Conservation (phyloP, 2,113 vertebrate genomes). For the Ursus arctos region DNA sequence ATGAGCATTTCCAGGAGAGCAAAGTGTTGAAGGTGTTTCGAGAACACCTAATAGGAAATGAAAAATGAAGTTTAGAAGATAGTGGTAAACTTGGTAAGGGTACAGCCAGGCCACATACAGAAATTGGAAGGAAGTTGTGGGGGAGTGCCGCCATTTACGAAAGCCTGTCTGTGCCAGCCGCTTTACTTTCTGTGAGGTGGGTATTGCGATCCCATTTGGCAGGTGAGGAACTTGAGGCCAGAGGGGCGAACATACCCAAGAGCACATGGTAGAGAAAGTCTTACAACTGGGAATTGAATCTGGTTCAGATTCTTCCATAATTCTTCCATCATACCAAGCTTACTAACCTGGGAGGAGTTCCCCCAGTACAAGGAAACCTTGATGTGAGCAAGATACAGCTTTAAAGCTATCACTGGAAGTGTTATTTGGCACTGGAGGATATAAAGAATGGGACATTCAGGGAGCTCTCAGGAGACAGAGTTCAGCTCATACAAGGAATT, state of each 20-base stretch:
- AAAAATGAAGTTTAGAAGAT: background rate
- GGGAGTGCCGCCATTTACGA: background rate
- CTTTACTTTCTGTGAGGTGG: background rate
- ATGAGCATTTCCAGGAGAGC: background rate
- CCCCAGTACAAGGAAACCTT: background rate
- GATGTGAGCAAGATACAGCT: background rate
- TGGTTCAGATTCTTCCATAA: background rate
- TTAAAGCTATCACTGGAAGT: background rate
- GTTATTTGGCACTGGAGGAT: background rate
- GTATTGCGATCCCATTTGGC: background rate
- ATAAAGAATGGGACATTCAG: background rate
- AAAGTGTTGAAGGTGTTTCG: background rate
- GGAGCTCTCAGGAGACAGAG: background rate
- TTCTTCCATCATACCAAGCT: background rate
- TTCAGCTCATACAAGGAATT: background rate
- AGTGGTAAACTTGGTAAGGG: background rate
- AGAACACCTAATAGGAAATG: background rate
- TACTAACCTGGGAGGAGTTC: background rate
- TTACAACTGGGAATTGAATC: background rate
- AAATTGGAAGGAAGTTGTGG: background rate
- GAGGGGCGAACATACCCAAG: background rate
- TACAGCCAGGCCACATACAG: background rate
- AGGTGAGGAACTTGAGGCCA: slow-evolving; percentile 2
- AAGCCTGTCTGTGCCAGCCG: background rate
- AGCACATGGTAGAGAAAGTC: background rate